A percentile compares a stretch with the other conserved stretches of the same genome.
phyloP scores from a whole-genome alignment of 2,888 invertebrate genomes.

The Drosophila heteroneura region DNA sequence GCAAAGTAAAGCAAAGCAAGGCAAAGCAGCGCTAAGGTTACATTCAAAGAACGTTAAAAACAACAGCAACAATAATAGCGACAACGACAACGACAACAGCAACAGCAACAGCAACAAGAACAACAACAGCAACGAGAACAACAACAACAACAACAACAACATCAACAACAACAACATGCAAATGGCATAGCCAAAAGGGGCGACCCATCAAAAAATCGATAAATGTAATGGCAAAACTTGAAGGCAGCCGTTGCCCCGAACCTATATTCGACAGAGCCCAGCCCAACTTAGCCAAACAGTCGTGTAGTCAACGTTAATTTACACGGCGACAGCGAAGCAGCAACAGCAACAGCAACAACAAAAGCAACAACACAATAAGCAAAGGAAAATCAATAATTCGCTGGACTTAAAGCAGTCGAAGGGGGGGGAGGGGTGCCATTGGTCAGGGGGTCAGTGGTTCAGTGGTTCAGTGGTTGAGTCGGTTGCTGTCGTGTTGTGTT shows the following conservation, averaged over 20 bases:
- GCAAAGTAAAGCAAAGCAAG: conserved; percentile 46
- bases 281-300: conserved; percentile 17
- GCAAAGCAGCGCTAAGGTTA: conserved; percentile 49
- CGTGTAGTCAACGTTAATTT: conserved; percentile 68
- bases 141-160: conserved; percentile 33
- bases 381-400: conserved; percentile 55
- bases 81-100: conserved; percentile 6
- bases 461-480: conserved; percentile 33
- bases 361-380: conserved; percentile 19
- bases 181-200: conserved; percentile 33
- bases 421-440: conserved; percentile 36
- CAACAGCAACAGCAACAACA: conserved; percentile 16
- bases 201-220: conserved; percentile 59
- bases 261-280: neutral
- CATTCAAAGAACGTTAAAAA: conserved; percentile 41
- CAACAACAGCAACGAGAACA: conserved; percentile 28
- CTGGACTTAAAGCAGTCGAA: conserved; percentile 39
- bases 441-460: conserved; percentile 34
- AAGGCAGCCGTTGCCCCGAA: conserved; percentile 47
- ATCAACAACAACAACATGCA: conserved; percentile 42
- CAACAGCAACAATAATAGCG: conserved; percentile 18
- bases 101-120: conserved; percentile 14
- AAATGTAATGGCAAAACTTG: conserved; percentile 72
- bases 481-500: conserved; percentile 26
- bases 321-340: conserved; percentile 59